Evolutionary conservation across 2,113 vertebrate genomes (phyloP).

Genomic region (Mobula hypostoma): DNA sequence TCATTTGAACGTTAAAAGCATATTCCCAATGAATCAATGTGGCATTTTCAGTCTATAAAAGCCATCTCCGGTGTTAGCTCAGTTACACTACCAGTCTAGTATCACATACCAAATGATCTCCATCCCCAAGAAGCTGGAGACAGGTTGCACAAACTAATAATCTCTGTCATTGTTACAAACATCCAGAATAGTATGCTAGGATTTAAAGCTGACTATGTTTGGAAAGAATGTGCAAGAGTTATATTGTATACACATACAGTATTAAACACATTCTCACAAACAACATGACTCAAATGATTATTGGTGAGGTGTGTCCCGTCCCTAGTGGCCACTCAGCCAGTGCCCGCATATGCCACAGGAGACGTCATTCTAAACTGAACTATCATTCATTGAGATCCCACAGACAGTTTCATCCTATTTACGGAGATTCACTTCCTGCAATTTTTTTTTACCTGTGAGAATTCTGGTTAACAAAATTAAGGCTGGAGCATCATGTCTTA

Average conservation of each 20-base stretch:
- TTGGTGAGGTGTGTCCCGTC: too few species aligned
- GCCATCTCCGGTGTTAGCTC: neutral
- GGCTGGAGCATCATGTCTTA: neutral
- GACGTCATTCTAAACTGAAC: neutral
- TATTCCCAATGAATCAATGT: neutral
- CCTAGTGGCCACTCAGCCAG: too few species aligned
- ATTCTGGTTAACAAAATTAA: neutral
- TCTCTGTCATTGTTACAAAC: too few species aligned
- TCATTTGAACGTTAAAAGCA: neutral
- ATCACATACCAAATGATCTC: neutral
- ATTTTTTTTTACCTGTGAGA: neutral
- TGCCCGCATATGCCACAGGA: too few species aligned
- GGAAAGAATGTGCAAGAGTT: too few species aligned
- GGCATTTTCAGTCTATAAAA: neutral
- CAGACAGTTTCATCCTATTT: neutral
- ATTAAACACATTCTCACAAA: too few species aligned
- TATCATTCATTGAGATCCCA: neutral
- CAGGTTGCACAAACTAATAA: neutral
- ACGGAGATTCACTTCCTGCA: neutral
- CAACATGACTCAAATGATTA: too few species aligned
- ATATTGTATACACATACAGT: too few species aligned
- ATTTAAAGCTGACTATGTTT: too few species aligned
- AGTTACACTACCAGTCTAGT: neutral
- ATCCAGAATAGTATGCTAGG: too few species aligned
- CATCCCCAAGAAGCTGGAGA: neutral